Evolutionary conservation across 2,888 invertebrate species (phyloP).

Genomic region (Drosophila tripunctata): DNA sequence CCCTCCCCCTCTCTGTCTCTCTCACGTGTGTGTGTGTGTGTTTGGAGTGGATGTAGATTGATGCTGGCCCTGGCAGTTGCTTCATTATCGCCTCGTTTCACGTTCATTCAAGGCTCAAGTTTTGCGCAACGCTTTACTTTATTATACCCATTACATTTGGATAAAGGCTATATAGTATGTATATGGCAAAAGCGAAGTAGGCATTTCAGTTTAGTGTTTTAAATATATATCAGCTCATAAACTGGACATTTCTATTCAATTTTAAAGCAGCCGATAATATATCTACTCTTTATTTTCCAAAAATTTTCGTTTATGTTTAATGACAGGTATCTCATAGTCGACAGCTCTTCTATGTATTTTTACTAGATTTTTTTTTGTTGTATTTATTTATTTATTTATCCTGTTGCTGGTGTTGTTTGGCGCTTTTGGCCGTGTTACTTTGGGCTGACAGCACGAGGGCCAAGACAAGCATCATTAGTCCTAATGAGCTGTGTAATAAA

Average conservation of each 20-base stretch:
- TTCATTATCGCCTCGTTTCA: slow-evolving; percentile 47
- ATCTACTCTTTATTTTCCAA: too few relatives aligned
- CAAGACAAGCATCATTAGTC: slow-evolving; percentile 78
- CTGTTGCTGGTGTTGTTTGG: neutral
- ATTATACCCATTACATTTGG: neutral
- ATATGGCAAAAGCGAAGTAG: neutral
- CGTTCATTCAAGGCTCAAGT: slow-evolving; percentile 34
- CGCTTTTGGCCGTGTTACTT: slow-evolving; percentile 16
- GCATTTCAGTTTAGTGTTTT: too few relatives aligned
- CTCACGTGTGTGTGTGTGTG: neutral
- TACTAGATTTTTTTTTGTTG: neutral
- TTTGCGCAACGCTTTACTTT: slow-evolving; percentile 38
- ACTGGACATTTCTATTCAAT: too few relatives aligned
- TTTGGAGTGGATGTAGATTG: slow-evolving; percentile 15
- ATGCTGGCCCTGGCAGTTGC: slow-evolving; percentile 50
- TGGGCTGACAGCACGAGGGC: slow-evolving; percentile 49
- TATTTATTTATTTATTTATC: slow-evolving; percentile 2
- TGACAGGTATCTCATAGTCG: neutral
- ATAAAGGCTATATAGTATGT: neutral
- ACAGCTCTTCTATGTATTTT: neutral
- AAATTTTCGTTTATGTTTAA: too few relatives aligned
- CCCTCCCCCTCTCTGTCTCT: too few relatives aligned
- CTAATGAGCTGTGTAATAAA: slow-evolving; percentile 77
- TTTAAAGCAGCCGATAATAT: too few relatives aligned
- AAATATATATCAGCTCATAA: neutral